Conservation (phyloP, 1,140 invertebrate genomes). For the Drosophila lini region DNA sequence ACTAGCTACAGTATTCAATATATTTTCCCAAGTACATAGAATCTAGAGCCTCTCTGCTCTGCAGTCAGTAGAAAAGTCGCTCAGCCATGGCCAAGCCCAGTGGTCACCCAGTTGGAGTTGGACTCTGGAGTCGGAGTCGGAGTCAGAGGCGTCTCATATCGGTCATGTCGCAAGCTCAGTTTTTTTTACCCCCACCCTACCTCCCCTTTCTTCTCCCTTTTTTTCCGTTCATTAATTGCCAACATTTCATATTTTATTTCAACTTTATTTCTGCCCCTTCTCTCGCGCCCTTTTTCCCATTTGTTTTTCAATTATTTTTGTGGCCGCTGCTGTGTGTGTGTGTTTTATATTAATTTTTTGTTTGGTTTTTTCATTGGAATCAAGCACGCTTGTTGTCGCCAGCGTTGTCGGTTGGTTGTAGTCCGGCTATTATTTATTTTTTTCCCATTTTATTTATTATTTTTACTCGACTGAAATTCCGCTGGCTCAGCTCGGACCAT, state of each 20-base stretch:
- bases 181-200: background rate
- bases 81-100: conserved; percentile 46
- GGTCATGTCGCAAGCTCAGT: conserved; percentile 52
- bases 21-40: conserved; percentile 1
- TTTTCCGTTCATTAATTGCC: conserved; percentile 71
- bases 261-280: conserved; percentile 57
- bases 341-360: conserved; percentile 28
- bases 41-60: conserved; percentile 7
- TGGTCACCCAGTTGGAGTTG: conserved; percentile 47
- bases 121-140: conserved; percentile 4
- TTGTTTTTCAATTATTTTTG: conserved; percentile 82
- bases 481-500: conserved; percentile 24
- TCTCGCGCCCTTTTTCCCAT: conserved; percentile 56
- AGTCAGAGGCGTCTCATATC: conserved; percentile 48
- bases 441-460: conserved; percentile 25
- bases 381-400: conserved; percentile 79
- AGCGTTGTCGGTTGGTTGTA: conserved; percentile 50
- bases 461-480: conserved; percentile 44
- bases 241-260: conserved; percentile 82
- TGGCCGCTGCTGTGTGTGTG: conserved; percentile 40
- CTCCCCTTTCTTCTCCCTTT: background rate
- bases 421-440: conserved; percentile 14
- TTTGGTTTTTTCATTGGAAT: conserved; percentile 65
- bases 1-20: background rate
- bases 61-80: conserved; percentile 14